Conservation (phyloP, 2,888 invertebrate species). For the Hydraecia micacea region DNA sequence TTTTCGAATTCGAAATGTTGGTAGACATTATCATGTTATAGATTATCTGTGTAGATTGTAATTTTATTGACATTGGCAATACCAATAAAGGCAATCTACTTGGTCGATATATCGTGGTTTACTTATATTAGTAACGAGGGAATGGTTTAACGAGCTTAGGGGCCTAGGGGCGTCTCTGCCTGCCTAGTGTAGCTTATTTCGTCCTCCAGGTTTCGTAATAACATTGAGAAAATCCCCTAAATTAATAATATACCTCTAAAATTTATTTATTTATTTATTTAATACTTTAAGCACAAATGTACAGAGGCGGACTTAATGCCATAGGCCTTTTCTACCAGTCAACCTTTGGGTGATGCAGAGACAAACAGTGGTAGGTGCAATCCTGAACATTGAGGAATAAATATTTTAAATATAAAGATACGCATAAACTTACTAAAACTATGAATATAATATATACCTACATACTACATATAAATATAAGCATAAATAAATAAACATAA, state of each 20-base stretch:
- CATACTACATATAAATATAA: too few species aligned
- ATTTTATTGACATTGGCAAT: constrained; percentile 15
- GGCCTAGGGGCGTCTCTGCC: not conserved
- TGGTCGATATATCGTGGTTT: not conserved
- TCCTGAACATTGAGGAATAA: too few species aligned
- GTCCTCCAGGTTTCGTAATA: not conserved
- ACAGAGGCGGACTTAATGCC: too few species aligned
- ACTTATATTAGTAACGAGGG: not conserved
- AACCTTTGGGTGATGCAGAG: too few species aligned
- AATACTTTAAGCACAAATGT: too few species aligned
- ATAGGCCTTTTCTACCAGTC: too few species aligned
- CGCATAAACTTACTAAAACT: too few species aligned
- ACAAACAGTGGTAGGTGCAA: too few species aligned
- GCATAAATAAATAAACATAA: too few species aligned
- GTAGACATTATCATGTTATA: not conserved
- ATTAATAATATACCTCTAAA: not conserved
- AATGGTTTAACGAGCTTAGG: constrained; percentile 29
- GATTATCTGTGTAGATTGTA: not conserved
- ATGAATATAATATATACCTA: too few species aligned
- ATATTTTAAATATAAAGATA: too few species aligned
- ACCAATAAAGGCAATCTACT: not conserved
- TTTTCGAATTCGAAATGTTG: not conserved
- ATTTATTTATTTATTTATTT: too few species aligned
- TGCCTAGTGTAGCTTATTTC: not conserved
- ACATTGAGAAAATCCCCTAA: not conserved